Conservation (phyloP, 64 coral and sea anemone species). For the Orbicella faveolata region DNA sequence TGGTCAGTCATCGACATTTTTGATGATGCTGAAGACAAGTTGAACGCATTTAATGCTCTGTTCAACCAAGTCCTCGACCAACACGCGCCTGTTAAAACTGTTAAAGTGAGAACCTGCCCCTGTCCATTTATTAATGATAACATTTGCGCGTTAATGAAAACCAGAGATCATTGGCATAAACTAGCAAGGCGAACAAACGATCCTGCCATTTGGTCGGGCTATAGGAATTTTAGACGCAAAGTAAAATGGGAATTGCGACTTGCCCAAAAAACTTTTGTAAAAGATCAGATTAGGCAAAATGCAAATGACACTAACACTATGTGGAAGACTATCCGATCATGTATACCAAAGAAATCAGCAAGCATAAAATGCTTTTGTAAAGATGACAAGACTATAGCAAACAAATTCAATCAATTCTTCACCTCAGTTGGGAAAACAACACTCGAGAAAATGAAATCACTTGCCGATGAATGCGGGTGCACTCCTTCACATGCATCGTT, state of each 20-base stretch:
- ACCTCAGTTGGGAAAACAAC: not conserved
- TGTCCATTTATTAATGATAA: conserved; percentile 64
- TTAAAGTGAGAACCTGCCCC: conserved; percentile 43
- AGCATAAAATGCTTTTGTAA: not conserved
- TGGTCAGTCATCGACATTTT: not conserved
- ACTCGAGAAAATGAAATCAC: not conserved
- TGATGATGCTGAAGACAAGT: conserved; percentile 5
- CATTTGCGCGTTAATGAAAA: conserved; percentile 67
- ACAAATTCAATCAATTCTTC: not conserved
- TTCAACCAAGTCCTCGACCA: conserved; percentile 22
- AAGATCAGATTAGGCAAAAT: conserved; percentile 20
- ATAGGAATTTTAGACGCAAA: conserved; percentile 1
- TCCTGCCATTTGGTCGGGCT: conserved; percentile 34
- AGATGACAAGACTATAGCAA: not conserved
- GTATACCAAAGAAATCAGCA: conserved; percentile 19
- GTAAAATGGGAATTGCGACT: conserved; percentile 8
- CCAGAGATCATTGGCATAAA: conserved; percentile 6
- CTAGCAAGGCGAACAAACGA: conserved; percentile 55
- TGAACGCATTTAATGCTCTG: conserved; percentile 3
- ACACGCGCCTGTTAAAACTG: conserved; percentile 53
- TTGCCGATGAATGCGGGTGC: not conserved
- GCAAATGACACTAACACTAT: conserved; percentile 27
- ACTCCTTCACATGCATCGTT: too few species aligned
- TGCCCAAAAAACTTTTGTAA: conserved; percentile 1
- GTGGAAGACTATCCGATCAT: conserved; percentile 30